These are phyloP conservation scores for Andrena fulva DNA, from an alignment of 2,888 invertebrate genomes.

Conservation along the genomic window DNA sequence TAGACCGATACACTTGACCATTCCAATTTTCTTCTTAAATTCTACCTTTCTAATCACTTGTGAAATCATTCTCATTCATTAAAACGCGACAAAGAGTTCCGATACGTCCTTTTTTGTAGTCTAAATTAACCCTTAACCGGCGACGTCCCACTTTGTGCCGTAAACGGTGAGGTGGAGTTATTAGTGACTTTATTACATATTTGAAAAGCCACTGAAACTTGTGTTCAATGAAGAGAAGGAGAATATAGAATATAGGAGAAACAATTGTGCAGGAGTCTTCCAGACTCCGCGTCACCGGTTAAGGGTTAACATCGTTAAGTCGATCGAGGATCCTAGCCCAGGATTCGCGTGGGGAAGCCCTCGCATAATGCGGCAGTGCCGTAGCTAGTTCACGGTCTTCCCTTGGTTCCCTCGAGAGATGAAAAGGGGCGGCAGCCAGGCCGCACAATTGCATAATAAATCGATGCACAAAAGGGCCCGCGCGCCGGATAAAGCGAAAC, in stretches of 20 bases:
- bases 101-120: too few species aligned
- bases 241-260: too few species aligned
- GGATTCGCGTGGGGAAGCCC: constrained; percentile 23
- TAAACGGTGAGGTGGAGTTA: too few species aligned
- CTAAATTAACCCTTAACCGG: too few species aligned
- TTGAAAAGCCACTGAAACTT: too few species aligned
- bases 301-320: background rate
- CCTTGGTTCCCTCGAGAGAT: constrained; percentile 54
- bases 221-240: too few species aligned
- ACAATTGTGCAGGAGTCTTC: too few species aligned
- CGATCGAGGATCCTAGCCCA: background rate
- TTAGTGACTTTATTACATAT: too few species aligned
- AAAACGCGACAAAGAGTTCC: too few species aligned
- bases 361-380: constrained; percentile 33
- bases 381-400: constrained; percentile 60
- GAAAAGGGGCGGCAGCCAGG: constrained; percentile 45
- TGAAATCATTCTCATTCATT: background rate
- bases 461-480: constrained; percentile 66
- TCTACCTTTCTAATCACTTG: background rate
- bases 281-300: background rate
- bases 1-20: background rate
- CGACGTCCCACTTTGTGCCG: too few species aligned
- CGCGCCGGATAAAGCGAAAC: constrained; percentile 59
- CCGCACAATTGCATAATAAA: constrained; percentile 72
- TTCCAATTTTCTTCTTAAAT: background rate